phyloP scores from a whole-genome alignment of 2,888 invertebrate genomes.

The Seira sanloemensis region DNA sequence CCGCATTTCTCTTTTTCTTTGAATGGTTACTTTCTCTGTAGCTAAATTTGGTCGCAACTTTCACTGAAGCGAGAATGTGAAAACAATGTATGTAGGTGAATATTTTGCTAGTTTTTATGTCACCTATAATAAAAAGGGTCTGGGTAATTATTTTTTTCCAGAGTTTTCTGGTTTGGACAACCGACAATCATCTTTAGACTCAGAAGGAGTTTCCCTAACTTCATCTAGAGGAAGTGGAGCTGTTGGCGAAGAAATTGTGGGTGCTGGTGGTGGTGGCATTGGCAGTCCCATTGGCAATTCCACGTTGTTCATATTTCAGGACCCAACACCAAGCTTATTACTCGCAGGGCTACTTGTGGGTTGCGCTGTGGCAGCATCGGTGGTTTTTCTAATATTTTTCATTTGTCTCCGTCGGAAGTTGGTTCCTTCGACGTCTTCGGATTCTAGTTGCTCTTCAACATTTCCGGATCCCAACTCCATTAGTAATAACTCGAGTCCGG shows the following conservation, averaged over 20 bases:
- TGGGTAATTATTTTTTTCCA: slow-evolving; percentile 27
- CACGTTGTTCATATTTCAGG: slow-evolving; percentile 56
- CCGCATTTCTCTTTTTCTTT: slow-evolving; percentile 24
- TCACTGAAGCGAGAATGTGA: too few species aligned
- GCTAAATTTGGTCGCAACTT: too few species aligned
- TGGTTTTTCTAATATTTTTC: slow-evolving; percentile 73
- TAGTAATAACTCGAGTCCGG: slow-evolving; percentile 72
- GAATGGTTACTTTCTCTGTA: too few species aligned
- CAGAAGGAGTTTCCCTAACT: slow-evolving; percentile 9
- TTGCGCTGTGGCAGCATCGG: slow-evolving; percentile 72
- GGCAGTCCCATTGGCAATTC: slow-evolving; percentile 53
- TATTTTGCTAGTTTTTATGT: too few species aligned
- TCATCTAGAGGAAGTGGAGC: slow-evolving; percentile 29
- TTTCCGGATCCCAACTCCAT: slow-evolving; percentile 68
- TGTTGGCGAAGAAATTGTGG: slow-evolving; percentile 11
- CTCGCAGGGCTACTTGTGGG: slow-evolving; percentile 73
- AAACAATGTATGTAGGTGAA: too few species aligned
- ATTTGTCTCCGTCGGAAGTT: slow-evolving; percentile 73
- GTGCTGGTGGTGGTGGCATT: slow-evolving; percentile 3
- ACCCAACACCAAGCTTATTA: slow-evolving; percentile 72
- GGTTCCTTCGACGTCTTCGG: slow-evolving; percentile 66
- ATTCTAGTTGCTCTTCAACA: slow-evolving; percentile 57
- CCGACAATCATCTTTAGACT: slow-evolving; percentile 32
- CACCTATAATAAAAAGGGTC: too few species aligned
- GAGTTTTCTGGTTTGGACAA: slow-evolving; percentile 48